Evolutionary conservation across 2,113 vertebrate species (phyloP), one percentile per base, ranked within the genome.

Genomic region (Semnornis frantzii): DNA sequence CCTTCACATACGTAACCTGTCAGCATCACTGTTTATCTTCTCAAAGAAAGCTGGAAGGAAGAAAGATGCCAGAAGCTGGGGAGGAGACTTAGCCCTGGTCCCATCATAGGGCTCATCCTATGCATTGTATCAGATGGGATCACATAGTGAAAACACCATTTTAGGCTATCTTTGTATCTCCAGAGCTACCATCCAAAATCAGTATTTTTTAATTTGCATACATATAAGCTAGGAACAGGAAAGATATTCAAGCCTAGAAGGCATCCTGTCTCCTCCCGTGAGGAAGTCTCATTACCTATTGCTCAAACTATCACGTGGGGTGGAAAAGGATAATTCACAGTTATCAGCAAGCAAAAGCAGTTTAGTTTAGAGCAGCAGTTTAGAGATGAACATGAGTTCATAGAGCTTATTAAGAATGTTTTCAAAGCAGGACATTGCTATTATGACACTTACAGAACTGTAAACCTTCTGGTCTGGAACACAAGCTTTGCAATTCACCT

Each of bases 221-320:
- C 77, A 97, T 94, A 94, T 90, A 95, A 95, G 91, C 85, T 87
- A 85, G 55, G 91, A 96, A 95, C 87, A 92, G 93, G 94, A 94
- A 96, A 95, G 89, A 83, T 92, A 94, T 87, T 81, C 87, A 93
- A 91, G 93, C 93, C 96, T 46, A 7, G 75, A 93, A 95, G 95
- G 96, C 87, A 94, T 94, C 94, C 95, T 96, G 92, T 96, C 96
- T 96, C 95, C 95, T 96, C 94, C 83, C 91, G 94, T 59, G 63
- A 96, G 92, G 94, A 96, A 95, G 91, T 85, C 77, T 76, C 10
- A 4, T 82, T 94, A 90, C 92, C 70, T 79, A 21, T 37, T 91
- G 58, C 85, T 95, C 44, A 92, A 92, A 85, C 30, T 65, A 82
- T 94, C 85, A 80, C 15, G 19, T 69, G 58, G 39, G 58, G 79